phyloP scores from a whole-genome alignment of 2,113 vertebrate species.

The Diadophis punctatus region DNA sequence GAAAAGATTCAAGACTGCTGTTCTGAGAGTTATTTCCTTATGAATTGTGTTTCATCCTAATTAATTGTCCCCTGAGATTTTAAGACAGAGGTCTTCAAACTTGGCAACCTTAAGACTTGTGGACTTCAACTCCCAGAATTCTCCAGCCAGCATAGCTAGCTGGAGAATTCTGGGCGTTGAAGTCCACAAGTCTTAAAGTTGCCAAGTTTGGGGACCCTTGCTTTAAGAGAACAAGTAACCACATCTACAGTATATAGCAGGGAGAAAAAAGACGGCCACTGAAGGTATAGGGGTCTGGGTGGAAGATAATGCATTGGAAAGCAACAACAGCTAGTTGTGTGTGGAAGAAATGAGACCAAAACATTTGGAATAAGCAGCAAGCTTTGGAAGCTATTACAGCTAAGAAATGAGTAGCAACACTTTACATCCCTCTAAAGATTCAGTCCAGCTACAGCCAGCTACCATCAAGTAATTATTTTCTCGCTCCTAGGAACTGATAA shows the following conservation, averaged over 20 bases:
- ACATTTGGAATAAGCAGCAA: neutral
- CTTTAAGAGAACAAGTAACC: neutral
- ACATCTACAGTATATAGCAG: neutral
- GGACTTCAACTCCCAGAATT: no score
- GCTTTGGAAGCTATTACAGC: neutral
- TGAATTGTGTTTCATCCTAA: neutral
- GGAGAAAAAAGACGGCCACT: neutral
- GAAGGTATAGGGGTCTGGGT: neutral
- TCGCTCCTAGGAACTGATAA: neutral
- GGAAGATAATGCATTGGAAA: neutral
- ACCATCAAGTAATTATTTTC: neutral
- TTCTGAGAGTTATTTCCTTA: neutral
- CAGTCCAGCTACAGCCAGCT: neutral
- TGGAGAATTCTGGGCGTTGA: no score
- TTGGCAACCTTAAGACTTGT: no score
- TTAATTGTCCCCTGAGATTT: neutral
- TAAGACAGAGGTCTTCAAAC: no score
- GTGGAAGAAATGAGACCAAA: neutral
- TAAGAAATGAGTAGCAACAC: neutral
- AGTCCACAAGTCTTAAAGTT: no score
- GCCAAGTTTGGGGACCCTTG: no score
- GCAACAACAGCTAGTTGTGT: neutral
- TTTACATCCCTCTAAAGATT: neutral
- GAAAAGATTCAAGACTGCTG: neutral
- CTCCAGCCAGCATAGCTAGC: no score